These are phyloP conservation scores for Palythoa caribaeorum DNA, from an alignment of 92 coral and sea anemone species.

Conservation along the genomic window DNA sequence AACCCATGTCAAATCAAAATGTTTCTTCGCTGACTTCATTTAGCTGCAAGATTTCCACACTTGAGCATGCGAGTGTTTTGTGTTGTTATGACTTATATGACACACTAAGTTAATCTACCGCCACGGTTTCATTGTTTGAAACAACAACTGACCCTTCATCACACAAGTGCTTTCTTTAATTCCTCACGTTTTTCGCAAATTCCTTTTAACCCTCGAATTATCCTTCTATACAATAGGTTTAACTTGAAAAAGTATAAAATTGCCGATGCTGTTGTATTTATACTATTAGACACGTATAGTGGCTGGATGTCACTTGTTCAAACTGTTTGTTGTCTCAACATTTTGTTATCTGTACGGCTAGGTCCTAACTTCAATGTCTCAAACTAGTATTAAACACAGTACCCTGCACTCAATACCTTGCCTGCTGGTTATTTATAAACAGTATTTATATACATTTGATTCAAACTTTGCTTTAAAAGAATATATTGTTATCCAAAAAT, in stretches of 20 bases:
- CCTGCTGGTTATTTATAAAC: slow-evolving; percentile 18
- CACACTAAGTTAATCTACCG: slow-evolving; percentile 31
- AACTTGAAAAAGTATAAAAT: no score
- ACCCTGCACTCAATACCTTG: neutral
- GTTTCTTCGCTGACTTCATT: slow-evolving; percentile 24
- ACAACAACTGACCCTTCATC: slow-evolving; percentile 10
- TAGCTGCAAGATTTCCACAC: slow-evolving; percentile 35
- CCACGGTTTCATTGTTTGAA: slow-evolving; percentile 8
- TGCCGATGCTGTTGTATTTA: neutral
- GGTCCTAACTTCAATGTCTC: neutral
- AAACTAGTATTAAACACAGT: neutral
- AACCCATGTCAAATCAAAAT: slow-evolving; percentile 35
- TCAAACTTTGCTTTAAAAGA: neutral
- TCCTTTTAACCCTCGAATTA: neutral
- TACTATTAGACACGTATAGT: neutral
- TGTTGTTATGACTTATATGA: slow-evolving; percentile 10
- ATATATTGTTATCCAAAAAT: neutral
- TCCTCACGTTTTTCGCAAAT: neutral
- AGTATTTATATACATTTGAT: neutral
- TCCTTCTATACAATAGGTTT: neutral
- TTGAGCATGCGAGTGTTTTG: neutral
- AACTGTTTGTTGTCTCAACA: slow-evolving; percentile 5
- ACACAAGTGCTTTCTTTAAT: slow-evolving; percentile 23
- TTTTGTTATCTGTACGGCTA: neutral
- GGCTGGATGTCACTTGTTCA: no score